Evolutionary conservation across 2,888 invertebrate genomes (phyloP), one percentile per base, ranked within the genome.

Genomic region (Synergus japonicus): DNA sequence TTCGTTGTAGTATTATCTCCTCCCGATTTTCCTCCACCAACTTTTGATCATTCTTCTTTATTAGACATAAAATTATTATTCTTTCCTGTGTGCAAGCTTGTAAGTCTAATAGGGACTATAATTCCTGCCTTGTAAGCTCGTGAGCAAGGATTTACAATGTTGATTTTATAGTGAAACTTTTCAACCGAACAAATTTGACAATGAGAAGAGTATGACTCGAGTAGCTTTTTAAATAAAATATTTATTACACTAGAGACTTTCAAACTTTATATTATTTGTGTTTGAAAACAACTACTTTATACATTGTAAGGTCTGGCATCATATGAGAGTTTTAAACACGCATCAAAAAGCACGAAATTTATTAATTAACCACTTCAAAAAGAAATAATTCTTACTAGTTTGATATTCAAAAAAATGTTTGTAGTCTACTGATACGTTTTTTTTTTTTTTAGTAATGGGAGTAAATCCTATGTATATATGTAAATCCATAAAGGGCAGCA

Each of bases 161-260:
- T 58, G 73, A 73, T 73, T 73, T 73, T 73, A 73, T 73, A 73
- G 73, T 73, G 37, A 37, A 73, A 73, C 73, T 73, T 73, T 73
- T 54, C 37, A 54, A 54, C 41, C 54, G 10, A 46, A 15, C 29
- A 73, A 54, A 73, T 7, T 58, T 49, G 15, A 58, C 49, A 41
- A 73, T 2, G 37, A 54, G 22, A 67, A 46, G 22, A 67, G 22
- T 69, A 69, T 29, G 49, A 49, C n/a, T 58, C 12, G n/a, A n/a
- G n/a, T 54, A n/a, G 54, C 3, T 54, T 73, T 54, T 41, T 12
- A 2, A 49, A 29, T 37, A 58, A 73, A 58, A 73, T 73, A 73
- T 54, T 49, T 29, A 54, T 73, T 49, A 10, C 9, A 49, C 49
- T 46, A 15, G 44, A 13, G 15, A 4, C 29, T 9, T 54, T 4